Percentiles rank a stretch among this genome's conserved stretches.
These are phyloP conservation scores for Homarus gammarus DNA, from an alignment of 2,888 invertebrate genomes.

Conservation along the genomic window DNA sequence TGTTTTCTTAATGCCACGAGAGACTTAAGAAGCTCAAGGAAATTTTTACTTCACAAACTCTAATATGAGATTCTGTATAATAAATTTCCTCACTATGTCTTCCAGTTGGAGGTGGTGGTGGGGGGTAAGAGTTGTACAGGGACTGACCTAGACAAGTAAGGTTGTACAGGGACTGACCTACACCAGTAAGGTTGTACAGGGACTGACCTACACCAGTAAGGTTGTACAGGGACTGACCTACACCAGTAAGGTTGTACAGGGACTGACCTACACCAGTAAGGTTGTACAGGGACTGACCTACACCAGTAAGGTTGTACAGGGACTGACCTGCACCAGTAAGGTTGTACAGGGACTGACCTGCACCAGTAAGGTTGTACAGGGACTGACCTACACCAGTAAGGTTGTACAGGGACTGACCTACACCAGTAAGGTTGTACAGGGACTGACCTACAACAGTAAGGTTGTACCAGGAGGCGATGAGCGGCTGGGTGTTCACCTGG, in stretches of 20 bases:
- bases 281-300: background rate
- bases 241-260: background rate
- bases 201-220: background rate
- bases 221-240: background rate
- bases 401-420: background rate
- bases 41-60: too few relatives aligned
- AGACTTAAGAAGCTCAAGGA: too few relatives aligned
- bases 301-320: background rate
- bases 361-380: background rate
- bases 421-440: background rate
- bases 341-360: background rate
- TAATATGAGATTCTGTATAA: too few relatives aligned
- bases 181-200: background rate
- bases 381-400: conserved; percentile 43
- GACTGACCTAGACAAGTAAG: background rate
- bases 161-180: background rate
- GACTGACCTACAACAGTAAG: conserved; percentile 73
- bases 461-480: conserved; percentile 63
- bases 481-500: conserved; percentile 73
- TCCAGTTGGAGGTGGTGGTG: too few relatives aligned
- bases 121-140: background rate
- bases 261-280: background rate
- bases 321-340: background rate
- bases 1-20: too few relatives aligned
- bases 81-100: too few relatives aligned